Base-by-base conservation (phyloP, 2,797 vertebrate species). In the Lophotriccus pileatus region DNA sequence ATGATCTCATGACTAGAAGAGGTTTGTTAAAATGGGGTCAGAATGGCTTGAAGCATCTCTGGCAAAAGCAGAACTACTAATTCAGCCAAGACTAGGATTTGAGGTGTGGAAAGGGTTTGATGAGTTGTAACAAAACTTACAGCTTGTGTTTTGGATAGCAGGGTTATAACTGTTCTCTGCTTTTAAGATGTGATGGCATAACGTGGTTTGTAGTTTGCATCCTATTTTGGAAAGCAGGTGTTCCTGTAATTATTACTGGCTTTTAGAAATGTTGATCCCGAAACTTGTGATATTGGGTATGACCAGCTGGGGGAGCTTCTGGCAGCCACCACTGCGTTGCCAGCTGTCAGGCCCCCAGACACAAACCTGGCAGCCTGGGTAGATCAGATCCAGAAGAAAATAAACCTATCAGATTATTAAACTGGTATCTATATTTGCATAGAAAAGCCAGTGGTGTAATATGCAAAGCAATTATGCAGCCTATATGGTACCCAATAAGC, bases 141-240 rank as follows among this genome's bases (percentile, higher is more conserved):
- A 16, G 17, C 1, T 7, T 0, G 0, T 43, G 10, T 8, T 53
- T 74, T 46, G 20, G 21, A 8, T 23, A 46, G 20, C 44, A 44
- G 39, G 24, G 6, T n/a, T 73, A 17, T 41, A 64, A 39, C 9
- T 34, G 3, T 2, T 44, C 11, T 20, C 7, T 60, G 23, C 4
- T 87, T 94, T 74, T 36, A 66, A 62, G 44, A 56, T 24, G 6
- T 60, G 16, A 16, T 15, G 37, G 2, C 2, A 30, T 13, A 68
- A 8, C 23, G 16, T 20, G 12, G 32, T 69, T 73, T 80, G 25
- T 21, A 59, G 79, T 68, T 76, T 9, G 27, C 8, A 68, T 30
- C 23, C 4, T 56, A 1, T 7, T 74, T 23, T 74, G 44, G 37
- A 66, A 91, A 77, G 44, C 16, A 2, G 6, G 2, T 34, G 44